Percentiles rank a stretch among this genome's conserved stretches.
phyloP scores from a whole-genome alignment of 2,888 invertebrate species.

The Netelia virgata region DNA sequence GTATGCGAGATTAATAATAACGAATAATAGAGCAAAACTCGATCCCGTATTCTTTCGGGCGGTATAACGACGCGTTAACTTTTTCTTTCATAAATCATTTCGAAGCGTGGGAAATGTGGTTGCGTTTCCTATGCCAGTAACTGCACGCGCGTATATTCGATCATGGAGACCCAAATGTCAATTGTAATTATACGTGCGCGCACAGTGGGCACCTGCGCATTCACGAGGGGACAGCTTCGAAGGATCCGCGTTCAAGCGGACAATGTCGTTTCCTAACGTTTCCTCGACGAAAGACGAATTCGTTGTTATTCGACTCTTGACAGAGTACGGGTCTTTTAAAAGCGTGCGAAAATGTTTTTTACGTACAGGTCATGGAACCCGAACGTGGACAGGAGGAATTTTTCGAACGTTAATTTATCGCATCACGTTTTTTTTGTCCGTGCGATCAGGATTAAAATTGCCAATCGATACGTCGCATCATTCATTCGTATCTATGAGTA shows the following conservation, averaged over 20 bases:
- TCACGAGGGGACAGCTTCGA: constrained; percentile 48
- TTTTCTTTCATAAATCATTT: background rate
- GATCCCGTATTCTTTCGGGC: background rate
- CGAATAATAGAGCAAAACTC: background rate
- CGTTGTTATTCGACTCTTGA: constrained; percentile 27
- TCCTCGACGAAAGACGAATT: constrained; percentile 13
- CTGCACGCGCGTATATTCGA: background rate
- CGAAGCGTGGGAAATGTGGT: background rate
- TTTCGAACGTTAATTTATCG: too few relatives aligned
- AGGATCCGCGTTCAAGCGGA: constrained; percentile 42
- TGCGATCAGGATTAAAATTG: too few relatives aligned
- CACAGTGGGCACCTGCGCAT: constrained; percentile 59
- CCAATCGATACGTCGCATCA: too few relatives aligned
- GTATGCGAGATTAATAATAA: background rate
- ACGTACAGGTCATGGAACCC: too few relatives aligned
- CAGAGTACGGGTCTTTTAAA: constrained; percentile 3
- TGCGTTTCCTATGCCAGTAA: background rate
- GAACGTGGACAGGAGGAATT: too few relatives aligned
- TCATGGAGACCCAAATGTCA: constrained; percentile 31
- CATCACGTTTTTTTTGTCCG: too few relatives aligned
- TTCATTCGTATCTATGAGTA: too few relatives aligned
- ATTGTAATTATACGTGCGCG: constrained; percentile 58
- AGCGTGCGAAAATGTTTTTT: background rate
- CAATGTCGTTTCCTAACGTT: constrained; percentile 30
- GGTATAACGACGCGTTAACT: background rate